phyloP scores from a whole-genome alignment of 2,888 invertebrate species.

The Allophyes oxyacanthae region DNA sequence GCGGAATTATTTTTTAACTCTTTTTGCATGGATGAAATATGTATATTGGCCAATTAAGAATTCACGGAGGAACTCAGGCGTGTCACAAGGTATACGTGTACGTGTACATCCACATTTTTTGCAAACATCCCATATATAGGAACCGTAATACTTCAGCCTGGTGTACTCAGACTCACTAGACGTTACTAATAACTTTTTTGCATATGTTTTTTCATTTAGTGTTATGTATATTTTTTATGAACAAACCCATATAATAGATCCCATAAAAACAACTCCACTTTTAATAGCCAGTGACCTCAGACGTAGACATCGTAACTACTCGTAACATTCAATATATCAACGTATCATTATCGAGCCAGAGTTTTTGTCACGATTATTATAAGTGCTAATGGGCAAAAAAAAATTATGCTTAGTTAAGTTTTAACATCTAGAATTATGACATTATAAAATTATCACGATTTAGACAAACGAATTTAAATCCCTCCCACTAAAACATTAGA shows the following conservation, averaged over 20 bases:
- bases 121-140: background rate
- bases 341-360: conserved; percentile 35
- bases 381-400: conserved; percentile 44
- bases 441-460: background rate
- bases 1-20: too few relatives aligned
- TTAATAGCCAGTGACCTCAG: conserved; percentile 34
- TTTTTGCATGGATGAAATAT: too few relatives aligned
- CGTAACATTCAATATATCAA: conserved; percentile 42
- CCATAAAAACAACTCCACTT: conserved; percentile 39
- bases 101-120: background rate
- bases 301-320: conserved; percentile 14
- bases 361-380: conserved; percentile 44
- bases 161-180: too few relatives aligned
- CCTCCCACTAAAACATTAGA: background rate
- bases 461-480: background rate
- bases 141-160: background rate
- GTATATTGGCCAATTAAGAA: background rate
- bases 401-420: conserved; percentile 26
- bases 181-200: conserved; percentile 6
- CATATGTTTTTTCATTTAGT: conserved; percentile 1
- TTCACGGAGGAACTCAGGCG: background rate
- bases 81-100: background rate
- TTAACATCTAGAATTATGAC: conserved; percentile 13
- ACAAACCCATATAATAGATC: conserved; percentile 5
- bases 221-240: conserved; percentile 26